A percentile compares a stretch with the other conserved stretches of the same genome.
Conservation (phyloP, 2,888 invertebrate genomes). For the Apamea epomidion region DNA sequence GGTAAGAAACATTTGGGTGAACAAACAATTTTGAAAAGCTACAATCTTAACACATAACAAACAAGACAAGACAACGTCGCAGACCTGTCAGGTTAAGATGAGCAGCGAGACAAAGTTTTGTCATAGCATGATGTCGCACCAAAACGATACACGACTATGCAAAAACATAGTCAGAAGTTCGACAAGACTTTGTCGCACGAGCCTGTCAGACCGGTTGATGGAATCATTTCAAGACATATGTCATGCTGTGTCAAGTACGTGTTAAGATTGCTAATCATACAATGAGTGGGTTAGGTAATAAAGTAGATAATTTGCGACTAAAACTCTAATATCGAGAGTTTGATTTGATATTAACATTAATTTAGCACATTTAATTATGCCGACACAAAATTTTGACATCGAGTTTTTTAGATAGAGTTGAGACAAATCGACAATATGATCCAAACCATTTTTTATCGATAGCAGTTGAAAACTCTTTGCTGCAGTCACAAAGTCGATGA, state of each 20-base stretch:
- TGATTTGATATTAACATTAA: conserved; percentile 39
- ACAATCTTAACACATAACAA: conserved; percentile 33
- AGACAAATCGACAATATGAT: not conserved
- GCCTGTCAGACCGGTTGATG: not conserved
- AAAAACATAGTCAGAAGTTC: too few relatives aligned
- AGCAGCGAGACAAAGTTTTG: too few relatives aligned
- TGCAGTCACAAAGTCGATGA: not conserved
- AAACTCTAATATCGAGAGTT: conserved; percentile 36
- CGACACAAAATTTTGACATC: conserved; percentile 39
- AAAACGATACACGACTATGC: too few relatives aligned
- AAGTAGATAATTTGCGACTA: conserved; percentile 51
- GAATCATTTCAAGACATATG: not conserved
- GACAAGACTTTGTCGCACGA: not conserved
- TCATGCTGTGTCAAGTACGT: conserved; percentile 3
- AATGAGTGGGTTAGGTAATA: conserved; percentile 68
- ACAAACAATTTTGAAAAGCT: conserved; percentile 62
- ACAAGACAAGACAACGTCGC: not conserved
- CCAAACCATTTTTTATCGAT: not conserved
- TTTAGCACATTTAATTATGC: conserved; percentile 48
- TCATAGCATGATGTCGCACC: too few relatives aligned
- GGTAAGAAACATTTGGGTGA: conserved; percentile 64
- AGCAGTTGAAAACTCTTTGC: not conserved
- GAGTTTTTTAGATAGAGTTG: conserved; percentile 30
- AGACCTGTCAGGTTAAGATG: too few relatives aligned
- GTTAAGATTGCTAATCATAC: conserved; percentile 55